Percentiles rank a stretch among this genome's conserved stretches.
Evolutionary conservation across 2,113 vertebrate genomes (phyloP).

Genomic region (Dicerorhinus sumatrensis): DNA sequence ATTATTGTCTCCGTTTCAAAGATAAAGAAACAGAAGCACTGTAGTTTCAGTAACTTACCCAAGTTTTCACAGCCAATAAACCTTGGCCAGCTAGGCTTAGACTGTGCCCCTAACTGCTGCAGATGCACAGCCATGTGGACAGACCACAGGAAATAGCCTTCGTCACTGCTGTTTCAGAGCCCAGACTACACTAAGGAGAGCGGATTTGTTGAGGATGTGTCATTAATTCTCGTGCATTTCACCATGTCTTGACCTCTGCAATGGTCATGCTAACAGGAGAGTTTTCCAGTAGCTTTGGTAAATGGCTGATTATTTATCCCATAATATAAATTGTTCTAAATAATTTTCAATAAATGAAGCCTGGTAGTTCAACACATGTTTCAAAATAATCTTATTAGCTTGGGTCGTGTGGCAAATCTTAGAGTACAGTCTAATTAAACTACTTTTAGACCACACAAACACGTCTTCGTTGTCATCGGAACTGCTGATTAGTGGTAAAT

Average conservation of each 20-base stretch:
- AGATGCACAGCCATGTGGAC: neutral
- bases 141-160: neutral
- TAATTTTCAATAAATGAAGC: constrained; percentile 42
- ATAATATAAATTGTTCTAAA: constrained; percentile 35
- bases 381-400: constrained; percentile 54
- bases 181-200: neutral
- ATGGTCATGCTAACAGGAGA: neutral
- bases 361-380: neutral
- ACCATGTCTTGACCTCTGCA: neutral
- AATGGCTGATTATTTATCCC: neutral
- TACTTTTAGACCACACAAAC: neutral
- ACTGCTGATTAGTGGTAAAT: neutral
- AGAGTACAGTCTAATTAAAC: constrained; percentile 12
- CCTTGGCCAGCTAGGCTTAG: neutral
- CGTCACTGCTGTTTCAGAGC: neutral
- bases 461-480: neutral
- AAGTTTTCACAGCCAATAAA: neutral
- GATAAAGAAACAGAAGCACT: neutral
- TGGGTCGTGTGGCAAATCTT: neutral
- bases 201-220: neutral
- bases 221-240: neutral
- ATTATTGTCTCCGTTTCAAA: neutral
- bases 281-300: neutral
- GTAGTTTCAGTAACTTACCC: neutral
- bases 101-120: neutral